phyloP scores from a whole-genome alignment of 2,888 invertebrate species.

The Pristionchus maxplancki region DNA sequence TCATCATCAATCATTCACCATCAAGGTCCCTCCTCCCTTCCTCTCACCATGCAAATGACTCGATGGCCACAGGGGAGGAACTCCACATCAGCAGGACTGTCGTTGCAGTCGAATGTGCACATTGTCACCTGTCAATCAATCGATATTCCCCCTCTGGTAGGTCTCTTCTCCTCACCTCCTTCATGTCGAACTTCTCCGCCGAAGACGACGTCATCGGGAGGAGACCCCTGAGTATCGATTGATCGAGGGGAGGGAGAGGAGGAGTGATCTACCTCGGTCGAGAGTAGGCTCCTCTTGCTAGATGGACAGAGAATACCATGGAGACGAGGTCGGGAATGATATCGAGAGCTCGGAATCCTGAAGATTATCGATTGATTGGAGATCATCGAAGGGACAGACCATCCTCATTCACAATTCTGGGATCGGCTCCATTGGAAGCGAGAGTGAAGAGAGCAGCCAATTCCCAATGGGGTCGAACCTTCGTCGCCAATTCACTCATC shows the following conservation, averaged over 20 bases:
- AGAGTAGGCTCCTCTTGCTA: slow-evolving; percentile 20
- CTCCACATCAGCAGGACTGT: slow-evolving; percentile 59
- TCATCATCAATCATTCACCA: background rate
- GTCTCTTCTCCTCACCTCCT: slow-evolving; percentile 20
- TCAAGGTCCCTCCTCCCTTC: background rate
- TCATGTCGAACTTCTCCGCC: slow-evolving; percentile 36
- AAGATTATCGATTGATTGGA: background rate
- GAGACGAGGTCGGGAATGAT: slow-evolving; percentile 40
- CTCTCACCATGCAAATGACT: slow-evolving; percentile 59
- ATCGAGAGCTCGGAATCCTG: slow-evolving; percentile 36
- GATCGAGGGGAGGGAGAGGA: background rate
- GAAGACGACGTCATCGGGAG: slow-evolving; percentile 50
- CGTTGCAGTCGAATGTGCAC: slow-evolving; percentile 68
- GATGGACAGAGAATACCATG: background rate
- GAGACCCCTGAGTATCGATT: slow-evolving; percentile 24
- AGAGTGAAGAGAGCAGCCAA: slow-evolving; percentile 37
- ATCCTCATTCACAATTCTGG: slow-evolving; percentile 14
- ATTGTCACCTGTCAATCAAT: slow-evolving; percentile 53
- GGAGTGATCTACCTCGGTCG: slow-evolving; percentile 12
- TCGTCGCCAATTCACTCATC: slow-evolving; percentile 51
- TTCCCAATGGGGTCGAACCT: slow-evolving; percentile 48
- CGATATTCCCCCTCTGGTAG: background rate
- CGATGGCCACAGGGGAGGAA: slow-evolving; percentile 67
- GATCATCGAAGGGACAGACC: background rate
- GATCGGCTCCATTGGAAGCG: slow-evolving; percentile 44